Percentiles rank a stretch among this genome's conserved stretches.
Conservation (phyloP, 2,888 invertebrate species). For the Aphrophora alni region DNA sequence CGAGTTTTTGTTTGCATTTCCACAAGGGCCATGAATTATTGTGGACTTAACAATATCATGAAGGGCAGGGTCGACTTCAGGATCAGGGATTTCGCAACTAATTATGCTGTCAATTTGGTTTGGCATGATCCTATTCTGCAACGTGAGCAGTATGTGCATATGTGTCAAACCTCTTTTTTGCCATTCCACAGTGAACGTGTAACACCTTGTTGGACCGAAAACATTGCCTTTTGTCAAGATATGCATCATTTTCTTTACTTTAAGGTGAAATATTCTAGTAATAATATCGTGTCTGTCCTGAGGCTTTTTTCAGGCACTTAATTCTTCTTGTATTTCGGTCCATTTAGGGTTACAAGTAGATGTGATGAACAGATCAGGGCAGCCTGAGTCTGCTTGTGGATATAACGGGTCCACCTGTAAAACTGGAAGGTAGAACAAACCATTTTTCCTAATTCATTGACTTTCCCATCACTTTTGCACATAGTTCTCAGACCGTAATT, state of each 20-base stretch:
- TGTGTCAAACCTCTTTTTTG: conserved; percentile 26
- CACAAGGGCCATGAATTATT: background rate
- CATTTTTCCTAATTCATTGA: background rate
- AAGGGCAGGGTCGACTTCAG: background rate
- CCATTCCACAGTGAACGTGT: background rate
- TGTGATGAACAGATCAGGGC: conserved; percentile 51
- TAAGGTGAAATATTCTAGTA: no score
- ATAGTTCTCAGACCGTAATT: background rate
- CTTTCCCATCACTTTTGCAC: background rate
- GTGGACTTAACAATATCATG: background rate
- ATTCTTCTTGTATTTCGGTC: no score
- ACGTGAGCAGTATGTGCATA: no score
- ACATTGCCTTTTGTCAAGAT: no score
- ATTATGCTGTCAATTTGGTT: background rate
- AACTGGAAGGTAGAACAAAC: background rate
- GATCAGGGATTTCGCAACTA: background rate
- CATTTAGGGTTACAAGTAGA: no score
- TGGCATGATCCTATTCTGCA: no score
- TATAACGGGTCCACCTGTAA: conserved; percentile 24
- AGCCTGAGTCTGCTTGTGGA: background rate
- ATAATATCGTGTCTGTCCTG: no score
- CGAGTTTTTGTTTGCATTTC: conserved; percentile 50
- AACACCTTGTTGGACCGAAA: no score
- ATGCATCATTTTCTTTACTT: no score
- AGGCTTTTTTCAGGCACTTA: no score